Evolutionary conservation across 2,797 vertebrate genomes (phyloP), one percentile per base, ranked within the genome.

Genomic region (Erithacus rubecula): DNA sequence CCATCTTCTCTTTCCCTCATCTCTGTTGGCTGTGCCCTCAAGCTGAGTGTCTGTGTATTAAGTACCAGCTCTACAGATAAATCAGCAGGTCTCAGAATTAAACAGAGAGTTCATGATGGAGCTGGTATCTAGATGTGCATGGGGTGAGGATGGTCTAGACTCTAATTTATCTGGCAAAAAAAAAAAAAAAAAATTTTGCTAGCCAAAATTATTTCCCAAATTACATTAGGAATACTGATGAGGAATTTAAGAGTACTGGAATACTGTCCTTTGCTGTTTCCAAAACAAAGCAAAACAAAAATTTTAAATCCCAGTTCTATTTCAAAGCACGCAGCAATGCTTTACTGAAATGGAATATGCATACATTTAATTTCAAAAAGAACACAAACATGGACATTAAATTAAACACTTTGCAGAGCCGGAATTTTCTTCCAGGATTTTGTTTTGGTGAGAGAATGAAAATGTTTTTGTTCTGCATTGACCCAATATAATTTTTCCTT

Each of bases 381-480:
- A 94, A 92, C 59, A 92, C 34, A 84, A 90, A 76, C 56, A 87
- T 0, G 3, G 60, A 56, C 78, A 74, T 75, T 87, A 95, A 84
- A 84, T 94, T 82, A 90, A 95, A 85, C 56, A 89, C 23, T 90
- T 43, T 41, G 23, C 49, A 62, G 37, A 83, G 58, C 46, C 78
- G 58, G 20, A 85, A 64, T 85, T 94, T 89, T 90, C 70, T 91
- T 90, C 56, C 67, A 96, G 59, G 36, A 37, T 95, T 94, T 91
- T 82, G 75, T 93, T 95, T 85, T 85, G 68, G 59, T 94, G 78
- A 94, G 52, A 79, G 93, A 93, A 90, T 15, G 60, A 93, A 94
- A 94, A 89, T 10, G 3, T 77, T 94, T 95, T 96, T 62, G 60
- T 80, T 95, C 63, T 0, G 24, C 68, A 62, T 29, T 95, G 90